phyloP scores from a whole-genome alignment of 2,113 vertebrate species.

The Seriola quinqueradiata region DNA sequence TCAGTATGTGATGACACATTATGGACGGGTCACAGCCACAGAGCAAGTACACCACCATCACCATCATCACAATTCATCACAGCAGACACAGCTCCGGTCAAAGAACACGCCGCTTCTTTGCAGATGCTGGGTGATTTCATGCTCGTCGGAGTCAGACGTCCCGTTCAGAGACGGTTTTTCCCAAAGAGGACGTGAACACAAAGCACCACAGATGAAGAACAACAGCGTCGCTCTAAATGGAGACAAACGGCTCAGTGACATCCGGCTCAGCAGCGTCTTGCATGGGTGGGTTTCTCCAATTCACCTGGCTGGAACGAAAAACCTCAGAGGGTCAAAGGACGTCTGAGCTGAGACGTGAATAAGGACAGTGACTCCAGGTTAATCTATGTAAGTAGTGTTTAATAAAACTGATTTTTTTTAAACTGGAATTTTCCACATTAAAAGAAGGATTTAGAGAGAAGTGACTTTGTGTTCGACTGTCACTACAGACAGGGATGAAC shows the following conservation, averaged over 20 bases:
- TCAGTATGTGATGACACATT: neutral
- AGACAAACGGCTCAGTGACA: neutral
- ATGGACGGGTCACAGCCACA: neutral
- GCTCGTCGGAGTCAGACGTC: constrained; percentile 17
- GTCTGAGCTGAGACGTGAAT: neutral
- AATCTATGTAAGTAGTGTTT: no score
- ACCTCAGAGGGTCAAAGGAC: neutral
- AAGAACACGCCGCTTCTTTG: neutral
- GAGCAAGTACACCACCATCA: neutral
- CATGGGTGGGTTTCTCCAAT: constrained; percentile 17
- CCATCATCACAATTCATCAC: neutral
- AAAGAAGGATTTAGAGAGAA: neutral
- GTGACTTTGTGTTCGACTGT: neutral
- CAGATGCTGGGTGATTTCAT: constrained; percentile 15
- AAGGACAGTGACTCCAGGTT: no score
- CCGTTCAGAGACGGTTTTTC: constrained; percentile 7
- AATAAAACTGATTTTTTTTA: no score
- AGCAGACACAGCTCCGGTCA: neutral
- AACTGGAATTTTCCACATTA: neutral
- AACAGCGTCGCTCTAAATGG: neutral
- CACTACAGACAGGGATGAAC: neutral
- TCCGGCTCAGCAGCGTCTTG: constrained; percentile 1
- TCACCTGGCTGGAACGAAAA: neutral
- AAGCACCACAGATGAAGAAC: constrained; percentile 4
- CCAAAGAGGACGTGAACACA: neutral